Evolutionary conservation across 2,888 invertebrate species (phyloP), one percentile per base, ranked within the genome.

Genomic region (Acronicta psi): DNA sequence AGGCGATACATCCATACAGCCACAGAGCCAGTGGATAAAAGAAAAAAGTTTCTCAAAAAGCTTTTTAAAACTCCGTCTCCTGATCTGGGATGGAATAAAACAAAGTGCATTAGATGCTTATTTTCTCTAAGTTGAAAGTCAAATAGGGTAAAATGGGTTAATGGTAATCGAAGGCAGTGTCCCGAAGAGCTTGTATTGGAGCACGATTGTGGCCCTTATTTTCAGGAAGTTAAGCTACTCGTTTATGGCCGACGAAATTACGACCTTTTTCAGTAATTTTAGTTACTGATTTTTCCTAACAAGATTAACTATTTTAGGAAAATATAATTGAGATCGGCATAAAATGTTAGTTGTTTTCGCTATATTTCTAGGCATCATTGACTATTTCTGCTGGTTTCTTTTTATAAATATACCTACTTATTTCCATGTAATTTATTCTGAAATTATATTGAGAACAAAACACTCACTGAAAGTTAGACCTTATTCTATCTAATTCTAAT

Each of bases 91-190:
- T 16, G 9, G 18, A 31, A 36, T 53, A 34, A 51, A 58, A 71
- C 66, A 46, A 65, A 71, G 59, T 71, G 65, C 60, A 73, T 73
- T 55, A 60, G 40, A 50, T 59, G 40, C 55, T 70, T 70, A 52
- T 61, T 70, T 59, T 50, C 59, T 49, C 11, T 1, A 34, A 46
- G 49, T 66, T 61, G 54, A 43, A 70, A 74, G 40, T 59, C 40
- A 50, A 67, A 61, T 54, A 53, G 59, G 40, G 14, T 40, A 16
- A 55, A 60, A 51, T 59, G 43, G 54, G 56, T 45, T 57, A 61
- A 73, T 55, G 52, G 40, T 59, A 56, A 61, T 66, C 51, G 52
- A 49, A 54, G 51, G 56, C 37, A 40, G 59, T 20, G 43, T 47
- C 43, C 16, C 46, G 18, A 36, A 13, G 37, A 31, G 37, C 14